Percentiles rank a stretch among this genome's conserved stretches.
phyloP scores from a whole-genome alignment of 2,113 vertebrate species.

The Syngnathus floridae region DNA sequence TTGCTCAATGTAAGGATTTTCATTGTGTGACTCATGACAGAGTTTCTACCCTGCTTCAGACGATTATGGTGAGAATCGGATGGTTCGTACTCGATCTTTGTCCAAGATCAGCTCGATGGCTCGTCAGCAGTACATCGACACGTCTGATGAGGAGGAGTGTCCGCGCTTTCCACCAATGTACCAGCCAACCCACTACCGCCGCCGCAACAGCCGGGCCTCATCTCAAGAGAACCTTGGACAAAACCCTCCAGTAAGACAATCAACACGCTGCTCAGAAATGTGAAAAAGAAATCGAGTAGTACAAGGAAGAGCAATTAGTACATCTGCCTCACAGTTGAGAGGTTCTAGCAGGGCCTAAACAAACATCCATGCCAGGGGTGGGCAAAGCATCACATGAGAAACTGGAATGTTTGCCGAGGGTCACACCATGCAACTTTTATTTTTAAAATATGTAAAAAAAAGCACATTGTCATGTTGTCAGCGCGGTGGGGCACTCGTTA shows the following conservation, averaged over 20 bases:
- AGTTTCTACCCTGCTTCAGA: conserved; percentile 25
- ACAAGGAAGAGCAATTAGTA: too few relatives aligned
- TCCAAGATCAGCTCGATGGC: conserved; percentile 65
- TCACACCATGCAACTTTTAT: too few relatives aligned
- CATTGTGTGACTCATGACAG: too few relatives aligned
- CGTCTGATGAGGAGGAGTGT: conserved; percentile 76
- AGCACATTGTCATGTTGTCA: too few relatives aligned
- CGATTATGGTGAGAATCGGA: conserved; percentile 46
- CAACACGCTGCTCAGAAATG: background rate
- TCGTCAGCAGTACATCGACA: conserved; percentile 72
- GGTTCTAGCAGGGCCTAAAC: too few relatives aligned
- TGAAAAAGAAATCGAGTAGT: too few relatives aligned
- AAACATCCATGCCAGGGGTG: too few relatives aligned
- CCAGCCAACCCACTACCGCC: conserved; percentile 64
- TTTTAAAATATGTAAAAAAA: too few relatives aligned
- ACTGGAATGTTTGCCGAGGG: too few relatives aligned
- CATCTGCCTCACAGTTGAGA: too few relatives aligned
- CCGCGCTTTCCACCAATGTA: conserved; percentile 42
- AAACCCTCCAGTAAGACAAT: conserved; percentile 38
- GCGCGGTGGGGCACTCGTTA: too few relatives aligned
- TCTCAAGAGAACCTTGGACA: conserved; percentile 75
- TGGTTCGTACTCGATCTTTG: conserved; percentile 65
- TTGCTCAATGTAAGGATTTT: background rate
- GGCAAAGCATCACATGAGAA: too few relatives aligned
- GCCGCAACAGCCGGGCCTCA: conserved; percentile 57